Evolutionary conservation across 2,888 invertebrate species (phyloP), one percentile per base, ranked within the genome.

Genomic region (Junonia oenone): DNA sequence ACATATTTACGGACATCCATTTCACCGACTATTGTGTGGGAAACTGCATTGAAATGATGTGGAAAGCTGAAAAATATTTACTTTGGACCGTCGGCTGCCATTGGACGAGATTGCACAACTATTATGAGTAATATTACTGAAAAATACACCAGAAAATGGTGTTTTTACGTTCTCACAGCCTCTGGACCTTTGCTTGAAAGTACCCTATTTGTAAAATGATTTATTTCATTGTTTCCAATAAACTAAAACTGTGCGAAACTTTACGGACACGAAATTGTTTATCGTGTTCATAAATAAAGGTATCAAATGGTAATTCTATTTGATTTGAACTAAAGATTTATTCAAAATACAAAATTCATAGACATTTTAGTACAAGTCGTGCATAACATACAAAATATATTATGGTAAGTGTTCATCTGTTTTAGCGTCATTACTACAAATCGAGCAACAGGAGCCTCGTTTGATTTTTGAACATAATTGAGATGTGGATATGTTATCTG

Each of bases 381-480:
- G 2, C 6, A 31, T 11, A 35, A 35, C 4, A 1, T 35, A 9
- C 2, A 13, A 13, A n/a, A 6, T 11, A 19, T 40, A 0, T 11
- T 19, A 38, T 19, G 0, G 15, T 15, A 15, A 8, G 11, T 40
- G n/a, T 26, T 15, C 38, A 46, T 14, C 35, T 17, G 27, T 35
- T 50, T 45, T 52, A 17, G 71, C 65, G 2, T 73, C 65, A 1
- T 59, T 58, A 51, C 78, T 76, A 55, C 80, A 79, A 61, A 71
- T 56, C 0, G 80, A 78, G 46, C 79, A 80, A 56, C 78, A 80
- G 0, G 80, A 79, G 1, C 19, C 56, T 11, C 59, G 58, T 9
- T 45, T 63, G 8, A 29, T 14, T 51, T 65, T 73, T 2, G 60
- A 38, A 35, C 65, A 66, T 26, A 53, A 56, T n/a, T 60, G 62